Evolutionary conservation across 2,888 invertebrate genomes (phyloP), one percentile per base, ranked within the genome.

Genomic region (Acanthosepion esculentum): DNA sequence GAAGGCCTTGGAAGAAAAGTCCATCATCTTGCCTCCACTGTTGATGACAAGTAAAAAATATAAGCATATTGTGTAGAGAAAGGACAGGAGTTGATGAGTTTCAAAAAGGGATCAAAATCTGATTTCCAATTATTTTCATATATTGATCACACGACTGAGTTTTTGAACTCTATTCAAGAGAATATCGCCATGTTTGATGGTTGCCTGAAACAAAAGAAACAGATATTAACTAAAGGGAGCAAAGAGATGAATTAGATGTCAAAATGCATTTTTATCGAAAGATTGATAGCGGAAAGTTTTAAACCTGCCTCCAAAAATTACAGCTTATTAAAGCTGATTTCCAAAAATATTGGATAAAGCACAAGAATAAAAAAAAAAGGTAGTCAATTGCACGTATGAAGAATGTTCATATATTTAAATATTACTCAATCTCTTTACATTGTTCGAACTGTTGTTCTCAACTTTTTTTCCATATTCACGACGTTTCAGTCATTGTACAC

Each of bases 131-230:
- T 48, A 41, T 92, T 26, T 50, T 94, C 93, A 98, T 94, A 99
- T 99, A 98, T 99, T 99, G 97, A 99, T 99, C 96, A 99, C 99
- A 97, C 99, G 98, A 96, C 99, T 99, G 95, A 99, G 98, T 98
- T 99, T 99, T 98, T 99, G 99, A 96, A 99, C 99, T 97, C 99
- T 98, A 97, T 99, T 99, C 95, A 99, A 98, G 23, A 99, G 98
- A 95, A 99, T 98, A 98, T 99, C 99, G 18, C 99, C 99, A 97
- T 99, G 99, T 97, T 99, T 99, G 95, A 99, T 99, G 96, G 99
- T 99, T 3, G 99, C 97, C 97, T 97, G 96, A 91, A 97, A 97
- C 29, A 48, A 95, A 95, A 23, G n/a, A 94, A 94, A 59, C 7
- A 64, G 18, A 18, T 0, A 55, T 18, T 20, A 55, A n/a, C 15